Evolutionary conservation across 2,888 invertebrate genomes (phyloP).

Genomic region (Volucella bombylans): DNA sequence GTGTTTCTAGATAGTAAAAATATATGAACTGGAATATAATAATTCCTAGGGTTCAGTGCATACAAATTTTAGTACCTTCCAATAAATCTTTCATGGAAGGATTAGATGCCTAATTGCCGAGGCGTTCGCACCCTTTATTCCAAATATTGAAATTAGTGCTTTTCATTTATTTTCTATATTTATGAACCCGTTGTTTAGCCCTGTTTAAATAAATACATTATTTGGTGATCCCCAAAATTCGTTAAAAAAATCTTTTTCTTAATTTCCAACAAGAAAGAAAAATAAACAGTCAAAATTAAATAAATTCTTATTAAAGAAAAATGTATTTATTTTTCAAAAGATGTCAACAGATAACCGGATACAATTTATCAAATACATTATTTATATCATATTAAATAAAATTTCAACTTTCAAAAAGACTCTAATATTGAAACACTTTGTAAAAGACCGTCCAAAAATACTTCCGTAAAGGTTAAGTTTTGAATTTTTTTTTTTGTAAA

Average conservation of each 20-base stretch:
- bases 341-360: conserved; percentile 76
- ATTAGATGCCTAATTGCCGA: too few relatives aligned
- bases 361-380: conserved; percentile 67
- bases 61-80: too few relatives aligned
- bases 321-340: conserved; percentile 77
- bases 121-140: too few relatives aligned
- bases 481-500: conserved; percentile 31
- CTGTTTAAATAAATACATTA: too few relatives aligned
- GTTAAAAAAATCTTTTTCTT: background rate
- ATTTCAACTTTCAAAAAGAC: conserved; percentile 69
- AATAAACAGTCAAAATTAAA: background rate
- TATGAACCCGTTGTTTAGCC: too few relatives aligned
- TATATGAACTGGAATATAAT: too few relatives aligned
- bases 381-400: conserved; percentile 42
- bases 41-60: too few relatives aligned
- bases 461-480: conserved; percentile 34
- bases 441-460: conserved; percentile 63
- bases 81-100: too few relatives aligned
- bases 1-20: too few relatives aligned
- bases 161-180: too few relatives aligned
- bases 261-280: background rate
- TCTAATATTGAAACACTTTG: conserved; percentile 64
- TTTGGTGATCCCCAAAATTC: background rate
- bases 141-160: too few relatives aligned
- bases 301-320: conserved; percentile 75